A percentile compares a stretch with the other conserved stretches of the same genome.
Evolutionary conservation across 2,113 vertebrate species (phyloP).

Genomic region (Hemibagrus wyckioides): DNA sequence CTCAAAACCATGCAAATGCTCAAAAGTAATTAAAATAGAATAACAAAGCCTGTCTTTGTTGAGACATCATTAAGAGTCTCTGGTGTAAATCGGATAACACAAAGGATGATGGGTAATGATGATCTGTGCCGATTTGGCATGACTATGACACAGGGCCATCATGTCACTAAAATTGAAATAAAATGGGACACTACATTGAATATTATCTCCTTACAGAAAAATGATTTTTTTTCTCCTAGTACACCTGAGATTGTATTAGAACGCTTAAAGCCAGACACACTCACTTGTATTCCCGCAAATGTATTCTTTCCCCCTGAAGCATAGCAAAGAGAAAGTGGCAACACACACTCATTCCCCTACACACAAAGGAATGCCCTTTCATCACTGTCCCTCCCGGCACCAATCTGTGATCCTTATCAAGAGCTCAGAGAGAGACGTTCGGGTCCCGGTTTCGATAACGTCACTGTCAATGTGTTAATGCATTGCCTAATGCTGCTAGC

Average conservation of each 20-base stretch:
- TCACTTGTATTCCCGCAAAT: constrained; percentile 71
- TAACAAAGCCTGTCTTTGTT: neutral
- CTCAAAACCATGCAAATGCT: neutral
- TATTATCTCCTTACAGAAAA: neutral
- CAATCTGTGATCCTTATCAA: constrained; percentile 73
- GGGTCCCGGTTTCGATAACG: constrained; percentile 58
- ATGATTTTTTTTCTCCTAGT: constrained; percentile 60
- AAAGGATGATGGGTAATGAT: too few relatives aligned
- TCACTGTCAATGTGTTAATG: constrained; percentile 55
- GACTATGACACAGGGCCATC: neutral
- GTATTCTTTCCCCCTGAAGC: constrained; percentile 70
- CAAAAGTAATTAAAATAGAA: neutral
- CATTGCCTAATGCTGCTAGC: constrained; percentile 62
- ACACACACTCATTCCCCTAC: constrained; percentile 44
- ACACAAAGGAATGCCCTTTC: constrained; percentile 56
- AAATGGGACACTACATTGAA: neutral
- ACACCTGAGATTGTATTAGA: constrained; percentile 71
- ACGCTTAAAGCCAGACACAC: constrained; percentile 59
- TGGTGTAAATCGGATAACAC: neutral
- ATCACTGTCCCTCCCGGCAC: constrained; percentile 71
- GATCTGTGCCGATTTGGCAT: neutral
- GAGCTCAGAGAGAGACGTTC: constrained; percentile 60
- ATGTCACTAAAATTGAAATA: neutral
- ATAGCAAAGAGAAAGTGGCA: constrained; percentile 65
- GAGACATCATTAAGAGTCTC: neutral